Conservation (phyloP, 2,797 vertebrate genomes). For the Acrocephalus scirpaceus region DNA sequence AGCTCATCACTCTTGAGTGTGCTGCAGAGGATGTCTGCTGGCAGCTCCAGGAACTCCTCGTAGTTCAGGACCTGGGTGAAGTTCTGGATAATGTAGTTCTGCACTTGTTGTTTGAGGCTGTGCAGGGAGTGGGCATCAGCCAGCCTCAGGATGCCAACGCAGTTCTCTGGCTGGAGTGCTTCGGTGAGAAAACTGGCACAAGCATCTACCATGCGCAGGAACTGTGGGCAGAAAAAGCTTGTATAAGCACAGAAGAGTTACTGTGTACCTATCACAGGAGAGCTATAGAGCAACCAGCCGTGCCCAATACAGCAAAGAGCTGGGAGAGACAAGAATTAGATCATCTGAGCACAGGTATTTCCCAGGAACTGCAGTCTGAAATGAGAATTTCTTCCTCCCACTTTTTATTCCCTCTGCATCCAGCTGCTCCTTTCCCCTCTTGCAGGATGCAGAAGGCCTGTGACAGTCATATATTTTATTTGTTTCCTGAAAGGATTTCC, state of each 20-base stretch:
- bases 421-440: background rate
- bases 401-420: background rate
- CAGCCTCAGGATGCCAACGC: conserved; percentile 89
- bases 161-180: conserved; percentile 91
- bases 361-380: background rate
- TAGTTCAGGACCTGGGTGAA: conserved; percentile 87
- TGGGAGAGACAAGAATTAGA: background rate
- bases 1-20: conserved; percentile 90
- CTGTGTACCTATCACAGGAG: background rate
- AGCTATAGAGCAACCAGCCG: background rate
- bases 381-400: background rate
- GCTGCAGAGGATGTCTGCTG: conserved; percentile 80
- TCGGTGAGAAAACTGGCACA: conserved; percentile 88
- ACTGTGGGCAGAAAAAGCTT: conserved; percentile 74
- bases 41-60: conserved; percentile 89
- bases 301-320: background rate
- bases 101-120: conserved; percentile 81
- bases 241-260: background rate
- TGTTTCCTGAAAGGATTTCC: background rate
- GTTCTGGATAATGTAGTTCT: conserved; percentile 88
- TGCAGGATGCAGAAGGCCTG: background rate
- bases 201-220: conserved; percentile 91
- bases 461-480: background rate
- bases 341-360: background rate
- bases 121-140: conserved; percentile 87